Base-by-base conservation (phyloP, 2,113 vertebrate species). In the Vombatus ursinus region DNA sequence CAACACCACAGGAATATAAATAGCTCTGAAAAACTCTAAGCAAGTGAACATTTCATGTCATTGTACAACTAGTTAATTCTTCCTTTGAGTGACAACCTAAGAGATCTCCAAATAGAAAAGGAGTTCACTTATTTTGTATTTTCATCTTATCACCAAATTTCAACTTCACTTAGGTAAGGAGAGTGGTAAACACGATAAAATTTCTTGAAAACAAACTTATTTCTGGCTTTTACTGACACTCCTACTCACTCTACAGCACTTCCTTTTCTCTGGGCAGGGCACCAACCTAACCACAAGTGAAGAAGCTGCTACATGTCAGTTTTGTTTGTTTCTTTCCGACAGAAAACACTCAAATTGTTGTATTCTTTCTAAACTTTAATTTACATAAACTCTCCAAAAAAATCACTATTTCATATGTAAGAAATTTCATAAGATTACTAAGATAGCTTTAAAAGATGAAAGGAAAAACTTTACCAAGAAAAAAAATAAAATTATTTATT, bases 261-360 rank as follows among this genome's bases (percentile, higher is more conserved):
- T 98, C 98, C 98, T 96, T 97, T 98, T 98, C 96, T 97, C 52
- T 95, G 93, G 90, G 96, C n/a, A 95, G 92, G 94, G 94, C 95
- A 77, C 91, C 93, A 93, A 90, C 44, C 96, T 96, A 97, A 98
- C 97, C 97, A 96, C 97, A 97, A 97, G 90, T 97, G 28, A 48
- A 96, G 95, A 98, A 98, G 95, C 94, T 97, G 91, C 91, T 93
- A 91, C 91, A 94, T 23, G 54, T 10, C 77, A 94, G 96, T 93
- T 98, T 95, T 84, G 68, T 84, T 84, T 84, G 31, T 54, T 68
- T 26, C 23, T 95, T 97, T 97, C 94, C 96, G 57, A 97, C 94
- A 96, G 53, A 96, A 96, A 92, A 91, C 93, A 93, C 0, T 94
- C 94, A 52, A 95, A 93, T 94, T 7, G 10, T 92, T 93, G 92